phyloP scores from a whole-genome alignment of 1,140 invertebrate genomes.

The Anoplophora glabripennis region DNA sequence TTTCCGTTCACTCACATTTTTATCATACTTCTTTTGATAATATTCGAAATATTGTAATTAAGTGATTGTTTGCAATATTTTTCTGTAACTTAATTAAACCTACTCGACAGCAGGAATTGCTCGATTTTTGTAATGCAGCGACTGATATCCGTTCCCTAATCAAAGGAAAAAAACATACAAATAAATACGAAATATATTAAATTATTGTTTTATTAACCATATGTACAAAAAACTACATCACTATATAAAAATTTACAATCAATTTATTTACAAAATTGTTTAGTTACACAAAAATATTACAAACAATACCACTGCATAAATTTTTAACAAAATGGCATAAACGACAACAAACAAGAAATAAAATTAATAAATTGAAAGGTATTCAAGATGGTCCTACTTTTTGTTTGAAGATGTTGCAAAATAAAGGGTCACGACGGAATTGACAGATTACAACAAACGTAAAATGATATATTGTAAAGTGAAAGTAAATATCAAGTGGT shows the following conservation, averaged over 20 bases:
- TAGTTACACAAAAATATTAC: not conserved
- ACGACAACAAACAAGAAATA: not conserved
- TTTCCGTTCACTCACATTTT: too few species aligned
- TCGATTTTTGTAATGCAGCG: too few species aligned
- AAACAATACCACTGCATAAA: not conserved
- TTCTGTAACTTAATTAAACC: too few species aligned
- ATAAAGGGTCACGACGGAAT: not conserved
- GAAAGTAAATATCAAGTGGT: too few species aligned
- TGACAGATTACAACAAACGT: conserved; percentile 5
- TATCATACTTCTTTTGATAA: too few species aligned
- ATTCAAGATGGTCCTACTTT: not conserved
- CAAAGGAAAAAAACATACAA: too few species aligned
- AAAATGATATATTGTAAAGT: too few species aligned
- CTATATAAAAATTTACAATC: not conserved
- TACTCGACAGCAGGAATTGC: too few species aligned
- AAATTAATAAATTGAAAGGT: not conserved
- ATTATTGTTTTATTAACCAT: conserved; percentile 6
- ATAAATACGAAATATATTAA: too few species aligned
- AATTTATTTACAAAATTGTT: conserved; percentile 7
- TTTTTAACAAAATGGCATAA: not conserved
- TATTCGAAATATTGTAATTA: too few species aligned
- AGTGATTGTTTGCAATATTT: too few species aligned
- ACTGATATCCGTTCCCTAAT: too few species aligned
- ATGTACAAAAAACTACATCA: conserved; percentile 13
- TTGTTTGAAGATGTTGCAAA: not conserved